These are phyloP conservation scores for Lordiphosa andalusiaca DNA, from an alignment of 2,888 invertebrate genomes.

Conservation along the genomic window DNA sequence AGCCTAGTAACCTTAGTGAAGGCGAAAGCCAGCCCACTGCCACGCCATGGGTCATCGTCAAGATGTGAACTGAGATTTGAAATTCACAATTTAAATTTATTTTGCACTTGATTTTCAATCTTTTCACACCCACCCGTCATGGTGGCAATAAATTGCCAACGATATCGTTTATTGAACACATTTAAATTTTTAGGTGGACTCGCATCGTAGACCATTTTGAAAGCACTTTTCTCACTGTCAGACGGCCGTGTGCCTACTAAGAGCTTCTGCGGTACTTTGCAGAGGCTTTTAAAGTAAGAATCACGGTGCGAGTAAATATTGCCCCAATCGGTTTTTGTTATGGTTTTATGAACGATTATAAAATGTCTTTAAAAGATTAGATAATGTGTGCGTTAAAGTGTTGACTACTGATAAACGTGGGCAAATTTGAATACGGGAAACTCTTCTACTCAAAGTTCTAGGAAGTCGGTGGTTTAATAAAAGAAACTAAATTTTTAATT, in stretches of 20 bases:
- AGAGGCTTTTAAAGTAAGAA: slow-evolving; percentile 48
- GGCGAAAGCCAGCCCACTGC: slow-evolving; percentile 75
- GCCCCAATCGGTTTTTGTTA: slow-evolving; percentile 19
- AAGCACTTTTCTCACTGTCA: neutral
- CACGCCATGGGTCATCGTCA: slow-evolving; percentile 72
- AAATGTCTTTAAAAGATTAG: slow-evolving; percentile 44
- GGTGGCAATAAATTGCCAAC: slow-evolving; percentile 63
- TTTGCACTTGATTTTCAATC: neutral
- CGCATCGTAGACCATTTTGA: slow-evolving; percentile 39
- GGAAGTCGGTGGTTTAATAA: too few relatives aligned
- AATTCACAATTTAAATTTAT: neutral
- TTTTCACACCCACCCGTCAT: slow-evolving; percentile 50
- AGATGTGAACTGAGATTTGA: slow-evolving; percentile 63
- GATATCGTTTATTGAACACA: slow-evolving; percentile 49
- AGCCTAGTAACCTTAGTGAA: slow-evolving; percentile 57
- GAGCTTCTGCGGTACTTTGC: slow-evolving; percentile 12
- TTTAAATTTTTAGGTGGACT: slow-evolving; percentile 22
- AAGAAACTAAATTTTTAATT: too few relatives aligned
- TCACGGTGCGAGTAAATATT: slow-evolving; percentile 20
- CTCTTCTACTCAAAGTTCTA: too few relatives aligned
- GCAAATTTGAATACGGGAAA: too few relatives aligned
- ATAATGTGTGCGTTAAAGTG: slow-evolving; percentile 28
- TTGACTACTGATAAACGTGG: slow-evolving; percentile 14
- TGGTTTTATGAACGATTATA: slow-evolving; percentile 28
- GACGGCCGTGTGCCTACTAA: slow-evolving; percentile 38